Conservation (phyloP, 2,113 vertebrate species). For the Orcinus orca region DNA sequence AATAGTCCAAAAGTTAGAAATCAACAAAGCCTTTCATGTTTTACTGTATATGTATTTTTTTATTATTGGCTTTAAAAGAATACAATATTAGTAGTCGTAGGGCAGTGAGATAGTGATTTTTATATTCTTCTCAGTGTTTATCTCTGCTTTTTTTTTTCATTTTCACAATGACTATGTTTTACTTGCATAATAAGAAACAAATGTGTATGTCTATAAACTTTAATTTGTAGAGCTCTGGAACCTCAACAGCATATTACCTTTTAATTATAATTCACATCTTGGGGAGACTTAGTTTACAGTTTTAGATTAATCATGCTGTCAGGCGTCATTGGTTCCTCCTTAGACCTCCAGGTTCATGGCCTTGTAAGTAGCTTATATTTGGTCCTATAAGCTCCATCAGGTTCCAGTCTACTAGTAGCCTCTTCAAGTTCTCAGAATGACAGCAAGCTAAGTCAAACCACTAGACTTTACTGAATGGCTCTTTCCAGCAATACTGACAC, state of each 20-base stretch:
- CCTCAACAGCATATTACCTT: not conserved
- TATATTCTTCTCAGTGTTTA: conserved; percentile 44
- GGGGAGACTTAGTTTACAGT: not conserved
- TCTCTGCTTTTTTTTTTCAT: not conserved
- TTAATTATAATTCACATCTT: not conserved
- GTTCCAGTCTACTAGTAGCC: not conserved
- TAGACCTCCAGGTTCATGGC: not conserved
- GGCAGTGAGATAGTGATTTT: not conserved
- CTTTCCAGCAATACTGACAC: not conserved
- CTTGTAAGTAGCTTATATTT: not conserved
- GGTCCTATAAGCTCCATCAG: not conserved
- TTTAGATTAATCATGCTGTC: not conserved
- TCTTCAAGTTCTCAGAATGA: conserved; percentile 19
- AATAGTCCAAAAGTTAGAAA: not conserved
- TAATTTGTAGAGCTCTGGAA: conserved; percentile 1
- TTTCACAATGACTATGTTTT: conserved; percentile 17
- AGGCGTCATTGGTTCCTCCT: conserved; percentile 5
- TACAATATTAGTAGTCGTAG: not conserved
- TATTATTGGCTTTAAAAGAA: conserved; percentile 16
- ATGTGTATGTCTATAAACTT: not conserved
- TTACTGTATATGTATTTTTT: not conserved
- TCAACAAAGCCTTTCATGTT: not conserved
- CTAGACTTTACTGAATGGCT: not conserved
- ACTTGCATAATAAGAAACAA: conserved; percentile 39
- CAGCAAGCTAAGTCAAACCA: not conserved